Percentiles rank a stretch among this genome's conserved stretches.
These are phyloP conservation scores for Tillus elongatus DNA, from an alignment of 2,888 invertebrate species.

Conservation along the genomic window DNA sequence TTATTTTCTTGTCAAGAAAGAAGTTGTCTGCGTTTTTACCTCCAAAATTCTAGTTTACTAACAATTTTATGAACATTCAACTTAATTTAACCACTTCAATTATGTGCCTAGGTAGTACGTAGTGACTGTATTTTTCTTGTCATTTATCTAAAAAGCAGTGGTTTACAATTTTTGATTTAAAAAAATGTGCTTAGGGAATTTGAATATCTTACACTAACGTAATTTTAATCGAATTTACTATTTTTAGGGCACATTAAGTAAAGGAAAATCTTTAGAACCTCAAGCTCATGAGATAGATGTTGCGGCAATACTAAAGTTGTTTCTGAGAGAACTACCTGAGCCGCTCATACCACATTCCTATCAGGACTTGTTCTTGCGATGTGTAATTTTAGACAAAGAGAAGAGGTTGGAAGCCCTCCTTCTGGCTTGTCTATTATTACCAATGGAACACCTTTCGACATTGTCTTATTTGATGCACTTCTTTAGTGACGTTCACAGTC, in stretches of 20 bases:
- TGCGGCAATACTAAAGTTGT: constrained; percentile 76
- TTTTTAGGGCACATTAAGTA: constrained; percentile 10
- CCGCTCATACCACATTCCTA: constrained; percentile 65
- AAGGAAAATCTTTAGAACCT: background rate
- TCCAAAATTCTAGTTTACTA: no score
- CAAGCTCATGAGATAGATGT: constrained; percentile 75
- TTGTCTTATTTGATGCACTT: constrained; percentile 77
- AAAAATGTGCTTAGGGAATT: no score
- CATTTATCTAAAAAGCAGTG: no score
- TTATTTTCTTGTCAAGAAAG: no score
- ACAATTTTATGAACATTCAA: no score
- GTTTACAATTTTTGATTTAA: no score
- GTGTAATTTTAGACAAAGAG: constrained; percentile 51
- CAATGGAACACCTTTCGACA: constrained; percentile 66
- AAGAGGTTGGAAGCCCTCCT: constrained; percentile 56
- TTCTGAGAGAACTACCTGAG: constrained; percentile 76
- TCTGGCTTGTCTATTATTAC: constrained; percentile 60
- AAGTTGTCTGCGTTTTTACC: no score
- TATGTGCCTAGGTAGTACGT: no score
- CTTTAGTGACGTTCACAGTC: constrained; percentile 58
- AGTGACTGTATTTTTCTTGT: no score
- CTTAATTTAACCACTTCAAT: no score
- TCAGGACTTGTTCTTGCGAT: constrained; percentile 69
- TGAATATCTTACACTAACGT: no score
- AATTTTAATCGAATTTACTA: no score